phyloP scores from a whole-genome alignment of 2,113 vertebrate species.

The Ginglymostoma cirratum region DNA sequence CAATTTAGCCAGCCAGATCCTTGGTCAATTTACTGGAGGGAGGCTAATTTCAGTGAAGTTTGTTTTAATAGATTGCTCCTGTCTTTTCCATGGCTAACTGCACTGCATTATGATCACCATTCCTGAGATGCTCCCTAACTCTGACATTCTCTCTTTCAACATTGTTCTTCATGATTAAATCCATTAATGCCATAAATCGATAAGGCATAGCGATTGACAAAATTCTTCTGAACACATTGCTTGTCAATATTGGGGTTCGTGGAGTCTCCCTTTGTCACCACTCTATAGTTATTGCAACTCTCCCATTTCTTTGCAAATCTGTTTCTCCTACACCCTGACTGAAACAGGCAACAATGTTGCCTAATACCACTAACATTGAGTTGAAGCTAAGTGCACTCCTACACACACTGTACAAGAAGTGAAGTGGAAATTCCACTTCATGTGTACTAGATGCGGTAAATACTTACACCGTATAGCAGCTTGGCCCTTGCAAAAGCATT shows the following conservation, averaged over 20 bases:
- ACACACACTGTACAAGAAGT: not conserved
- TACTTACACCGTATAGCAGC: conserved; percentile 65
- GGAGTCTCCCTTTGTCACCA: not conserved
- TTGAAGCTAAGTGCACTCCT: not conserved
- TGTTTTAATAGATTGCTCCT: not conserved
- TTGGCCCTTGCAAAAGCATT: conserved; percentile 70
- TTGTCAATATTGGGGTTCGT: not conserved
- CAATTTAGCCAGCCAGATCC: not conserved
- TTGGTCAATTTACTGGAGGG: not conserved
- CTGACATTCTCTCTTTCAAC: not conserved
- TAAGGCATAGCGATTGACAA: not conserved
- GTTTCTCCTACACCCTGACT: not conserved
- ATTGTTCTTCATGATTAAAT: not conserved
- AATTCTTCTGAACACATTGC: not conserved
- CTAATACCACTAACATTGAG: not conserved
- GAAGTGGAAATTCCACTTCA: not conserved
- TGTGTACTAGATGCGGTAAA: not conserved
- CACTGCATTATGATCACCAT: not conserved
- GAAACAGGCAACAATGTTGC: not conserved
- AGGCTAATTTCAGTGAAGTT: not conserved
- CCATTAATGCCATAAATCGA: not conserved
- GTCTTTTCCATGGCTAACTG: not conserved
- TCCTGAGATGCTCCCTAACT: not conserved
- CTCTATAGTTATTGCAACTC: not conserved
- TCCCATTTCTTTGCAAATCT: not conserved